Base-by-base conservation (phyloP, 2,113 vertebrate genomes). In the Hipposideros armiger region DNA sequence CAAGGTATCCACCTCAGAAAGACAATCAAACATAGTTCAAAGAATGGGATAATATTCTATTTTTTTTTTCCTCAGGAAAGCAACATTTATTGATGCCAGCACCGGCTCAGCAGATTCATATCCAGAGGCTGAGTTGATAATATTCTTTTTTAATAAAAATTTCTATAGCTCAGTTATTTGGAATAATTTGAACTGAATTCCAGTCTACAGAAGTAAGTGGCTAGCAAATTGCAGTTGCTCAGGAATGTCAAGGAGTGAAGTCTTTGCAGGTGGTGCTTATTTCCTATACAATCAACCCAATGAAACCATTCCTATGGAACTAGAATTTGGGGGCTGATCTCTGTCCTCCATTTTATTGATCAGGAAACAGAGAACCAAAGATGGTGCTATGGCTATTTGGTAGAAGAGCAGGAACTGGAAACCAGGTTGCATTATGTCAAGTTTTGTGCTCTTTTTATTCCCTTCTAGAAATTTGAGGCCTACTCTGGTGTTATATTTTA, bases 391-490 rank as follows among this genome's bases (percentile, higher is more conserved):
- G 52, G 36, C 19, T 95, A 15, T 19, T 96, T 90, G 64, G 36
- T 84, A 42, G n/a, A 92, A 83, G 45, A 80, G 36, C 17, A 81
- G 40, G 7, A 84, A 54, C 6, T 64, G 62, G 66, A 94, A 90
- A 91, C 36, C 7, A 74, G 24, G 16, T 19, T 58, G 28, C 6
- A 14, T 86, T 82, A 92, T 32, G 26, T 28, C n/a, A 10, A 64
- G 8, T 28, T 7, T 67, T 72, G 4, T 3, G 17, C 47, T 91
- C 30, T 76, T 87, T 91, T 95, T 83, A 78, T 6, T 83, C 28
- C 62, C 26, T 77, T 86, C 62, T 74, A 42, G n/a, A 94, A 94
- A 91, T 87, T 56, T 56, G 45, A 89, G 73, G 88, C 90, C 70
- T 76, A 66, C 14, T 20, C n/a, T 90, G 64, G 32, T 40, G 40